Evolutionary conservation across 2,113 vertebrate genomes (phyloP), one percentile per base, ranked within the genome.

Genomic region (Sorex fumeus): DNA sequence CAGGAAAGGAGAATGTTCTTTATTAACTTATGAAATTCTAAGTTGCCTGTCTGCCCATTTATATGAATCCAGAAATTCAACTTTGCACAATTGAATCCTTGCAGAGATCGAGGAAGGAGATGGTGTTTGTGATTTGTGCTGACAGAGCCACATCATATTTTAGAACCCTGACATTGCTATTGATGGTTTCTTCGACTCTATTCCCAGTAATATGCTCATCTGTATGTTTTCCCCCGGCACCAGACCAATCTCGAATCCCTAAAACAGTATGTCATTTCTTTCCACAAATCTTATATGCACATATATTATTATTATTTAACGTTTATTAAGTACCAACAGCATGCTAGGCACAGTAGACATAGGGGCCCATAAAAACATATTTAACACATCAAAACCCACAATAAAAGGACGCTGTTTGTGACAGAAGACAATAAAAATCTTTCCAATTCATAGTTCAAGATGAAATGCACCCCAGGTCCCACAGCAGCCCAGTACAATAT

Each of bases 221-320:
- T 92, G 45, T 69, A 34, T 94, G 91, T 89, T 40, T 4, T 74
- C 91, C 88, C 9, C 0, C 1, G 60, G 60, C 74, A 87, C 87
- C 93, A 88, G 47, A 92, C 88, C 64, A 74, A 76, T 86, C 80
- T 95, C 83, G 81, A 84, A 91, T 94, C 91, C 90, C 64, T 90
- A 94, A 90, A 97, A 93, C 86, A 88, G 79, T 88, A 94, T 88
- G 93, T 96, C 95, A 83, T 91, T 83, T 77, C 93, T 85, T 36
- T 78, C 94, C 92, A 90, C 94, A 88, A 94, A 89, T 86, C 91
- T 95, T 91, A 92, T 88, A 95, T 93, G 96, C 87, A 97, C 96
- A 96, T 96, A 97, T 86, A 96, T 96, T 96, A 96, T 96, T 96
- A 96, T 97, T 96, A 97, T 96, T 96, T 96, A 97, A 94, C 91